Conservation (phyloP, 2,888 invertebrate species). For the Drosophila aldrichi region DNA sequence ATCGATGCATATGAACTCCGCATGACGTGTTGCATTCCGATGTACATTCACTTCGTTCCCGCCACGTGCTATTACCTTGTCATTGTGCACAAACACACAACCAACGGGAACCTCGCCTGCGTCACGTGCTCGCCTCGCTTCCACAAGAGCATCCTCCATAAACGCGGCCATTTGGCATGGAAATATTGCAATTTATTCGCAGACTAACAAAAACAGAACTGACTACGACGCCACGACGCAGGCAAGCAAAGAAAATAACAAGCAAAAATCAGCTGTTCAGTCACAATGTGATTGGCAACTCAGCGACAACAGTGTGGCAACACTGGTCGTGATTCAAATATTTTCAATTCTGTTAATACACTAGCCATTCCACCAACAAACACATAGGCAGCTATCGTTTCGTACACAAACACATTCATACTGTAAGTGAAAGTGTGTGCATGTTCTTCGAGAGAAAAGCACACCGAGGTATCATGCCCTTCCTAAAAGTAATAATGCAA, state of each 20-base stretch:
- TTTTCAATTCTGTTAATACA: not conserved
- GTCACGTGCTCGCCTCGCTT: slow-evolving; percentile 90
- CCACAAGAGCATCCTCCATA: slow-evolving; percentile 91
- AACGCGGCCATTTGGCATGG: slow-evolving; percentile 85
- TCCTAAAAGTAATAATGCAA: not conserved
- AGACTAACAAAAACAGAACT: slow-evolving; percentile 38
- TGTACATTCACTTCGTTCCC: slow-evolving; percentile 96
- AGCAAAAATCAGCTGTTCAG: slow-evolving; percentile 53
- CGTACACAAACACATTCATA: not conserved
- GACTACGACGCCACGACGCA: slow-evolving; percentile 56
- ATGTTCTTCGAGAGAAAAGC: not conserved
- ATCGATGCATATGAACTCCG: slow-evolving; percentile 98
- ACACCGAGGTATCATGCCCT: not conserved
- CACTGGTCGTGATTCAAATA: slow-evolving; percentile 18
- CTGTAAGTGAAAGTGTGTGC: not conserved
- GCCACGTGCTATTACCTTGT: slow-evolving; percentile 91
- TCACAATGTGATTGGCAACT: slow-evolving; percentile 36
- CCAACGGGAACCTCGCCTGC: slow-evolving; percentile 98
- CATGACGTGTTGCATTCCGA: slow-evolving; percentile 97
- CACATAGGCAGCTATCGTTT: too few relatives aligned
- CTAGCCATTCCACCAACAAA: not conserved
- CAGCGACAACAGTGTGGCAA: not conserved
- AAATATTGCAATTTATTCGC: slow-evolving; percentile 40
- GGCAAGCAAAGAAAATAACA: slow-evolving; percentile 46
- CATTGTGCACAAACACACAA: slow-evolving; percentile 93